A percentile compares a stretch with the other conserved stretches of the same genome.
Conservation (phyloP, 2,888 invertebrate genomes). For the Caenorhabditis macrosperma region DNA sequence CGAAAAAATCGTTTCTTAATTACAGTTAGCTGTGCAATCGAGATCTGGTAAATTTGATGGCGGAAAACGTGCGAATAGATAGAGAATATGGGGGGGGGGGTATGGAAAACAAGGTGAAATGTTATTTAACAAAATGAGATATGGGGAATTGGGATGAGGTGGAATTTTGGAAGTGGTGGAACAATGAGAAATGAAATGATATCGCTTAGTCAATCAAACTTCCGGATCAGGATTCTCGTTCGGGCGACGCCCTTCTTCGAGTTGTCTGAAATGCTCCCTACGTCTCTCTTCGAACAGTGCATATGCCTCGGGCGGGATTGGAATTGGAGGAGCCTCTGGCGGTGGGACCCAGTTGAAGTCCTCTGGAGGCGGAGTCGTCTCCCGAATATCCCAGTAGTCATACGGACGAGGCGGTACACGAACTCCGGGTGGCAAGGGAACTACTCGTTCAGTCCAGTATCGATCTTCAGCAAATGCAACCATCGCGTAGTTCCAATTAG, state of each 20-base stretch:
- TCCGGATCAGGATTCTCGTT: too few species aligned
- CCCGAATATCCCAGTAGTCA: not conserved
- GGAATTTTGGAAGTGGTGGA: too few species aligned
- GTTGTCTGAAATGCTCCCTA: not conserved
- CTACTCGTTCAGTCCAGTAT: conserved; percentile 8
- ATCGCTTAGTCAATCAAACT: too few species aligned
- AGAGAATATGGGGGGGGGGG: too few species aligned
- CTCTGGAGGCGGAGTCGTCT: not conserved
- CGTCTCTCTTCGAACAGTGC: not conserved
- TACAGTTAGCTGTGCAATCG: too few species aligned
- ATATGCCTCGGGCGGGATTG: conserved; percentile 4
- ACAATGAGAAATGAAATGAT: too few species aligned
- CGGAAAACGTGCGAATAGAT: too few species aligned
- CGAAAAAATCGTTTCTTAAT: too few species aligned
- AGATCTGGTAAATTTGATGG: too few species aligned
- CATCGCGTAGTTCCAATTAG: not conserved
- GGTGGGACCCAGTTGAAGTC: conserved; percentile 19
- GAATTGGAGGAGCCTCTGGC: not conserved
- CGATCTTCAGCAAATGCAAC: conserved; percentile 16
- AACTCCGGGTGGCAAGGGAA: not conserved
- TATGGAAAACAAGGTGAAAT: too few species aligned
- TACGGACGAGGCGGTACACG: conserved; percentile 8
- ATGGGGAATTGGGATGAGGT: too few species aligned
- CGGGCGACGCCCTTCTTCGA: not conserved
- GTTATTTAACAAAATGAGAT: too few species aligned